Evolutionary conservation across 1,140 invertebrate species (phyloP), one percentile per base, ranked within the genome.

Genomic region (silkworm (Bombyx mori)): DNA sequence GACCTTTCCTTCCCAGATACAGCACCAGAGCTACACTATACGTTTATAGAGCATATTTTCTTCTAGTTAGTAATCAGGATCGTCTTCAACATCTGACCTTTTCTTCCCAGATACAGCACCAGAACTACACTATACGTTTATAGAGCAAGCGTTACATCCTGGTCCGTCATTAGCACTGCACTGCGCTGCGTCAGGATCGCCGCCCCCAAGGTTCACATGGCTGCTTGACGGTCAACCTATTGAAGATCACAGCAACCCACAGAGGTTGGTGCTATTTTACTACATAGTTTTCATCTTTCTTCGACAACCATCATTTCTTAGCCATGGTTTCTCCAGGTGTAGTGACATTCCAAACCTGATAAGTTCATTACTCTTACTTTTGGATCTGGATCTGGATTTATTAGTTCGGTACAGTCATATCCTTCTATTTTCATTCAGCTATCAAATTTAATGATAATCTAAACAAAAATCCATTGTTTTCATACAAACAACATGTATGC

Each of bases 131-230:
- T 94, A 94, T 70, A 94, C 93, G 8, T 96, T 96, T 78, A 94
- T 94, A 66, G 94, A 95, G 71, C 94, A 95, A 77, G 94, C 94
- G 1, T 77, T 96, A 55, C 91, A 93, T 71, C 93, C 94, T 0
- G 94, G 94, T 6, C 92, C 92, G 48, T 91, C 93, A 56, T 90
- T 96, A 56, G 95, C 94, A 2, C 87, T 97, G 52, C 91, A 93
- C 73, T 98, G 96, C 87, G 92, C 93, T 0, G 94, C 95, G 1
- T 93, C 93, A 6, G 96, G 96, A 22, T 94, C 94, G 42, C 96
- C 96, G 12, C 92, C 94, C 2, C 96, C 96, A 0, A 85, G 92
- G 60, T 94, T 97, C 62, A 91, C 91, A 7, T 98, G 96, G 96
- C 86, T 93, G 5, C 87, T 97, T 8, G 96, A 97, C 71, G 94